Evolutionary conservation across 2,888 invertebrate species (phyloP), one percentile per base, ranked within the genome.

Genomic region (Psylliodes chrysocephalus): DNA sequence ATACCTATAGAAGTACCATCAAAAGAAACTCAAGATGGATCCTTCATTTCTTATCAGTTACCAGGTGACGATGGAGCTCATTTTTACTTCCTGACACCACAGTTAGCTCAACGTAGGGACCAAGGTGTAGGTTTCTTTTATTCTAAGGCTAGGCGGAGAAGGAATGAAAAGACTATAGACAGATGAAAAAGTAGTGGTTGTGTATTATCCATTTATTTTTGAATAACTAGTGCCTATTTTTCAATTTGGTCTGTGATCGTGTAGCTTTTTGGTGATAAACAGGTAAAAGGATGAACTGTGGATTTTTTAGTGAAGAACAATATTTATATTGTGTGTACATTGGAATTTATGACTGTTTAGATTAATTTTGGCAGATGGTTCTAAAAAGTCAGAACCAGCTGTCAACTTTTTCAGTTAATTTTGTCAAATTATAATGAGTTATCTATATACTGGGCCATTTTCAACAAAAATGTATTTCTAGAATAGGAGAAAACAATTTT

Each of bases 11-110:
- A 69, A 64, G 71, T 68, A 63, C 73, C 70, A 15, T 56, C 67
- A 12, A 49, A 33, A 7, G 66, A 70, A 8, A 42, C 59, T 5
- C 60, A 86, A n/a, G 68, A 67, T 17, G 71, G 72, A 30, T 87
- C 90, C 15, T 89, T 88, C 74, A 89, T 91, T 69, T 90, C 91
- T 7, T 92, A 91, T 80, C 84, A 88, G 73, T 82, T 91, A 63
- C 91, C 92, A 0, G 91, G 91, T 0, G 90, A 91, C 72, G 89
- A 90, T 71, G 90, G 90, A 7, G 91, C 91, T 0, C 92, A 91
- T 81, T 91, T 91, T 75, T 92, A 91, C 79, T 92, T 92, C 84
- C 82, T 91, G 63, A 91, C 91, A 60, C 91, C 92, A 1, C 91
- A 90, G 74, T 85, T 88, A 17, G 85, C 79, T 18, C 77, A 81